A percentile compares a stretch with the other conserved stretches of the same genome.
Conservation (phyloP, 53 echinoderm and acorn worm genomes). For the Holothuria leucospilota region DNA sequence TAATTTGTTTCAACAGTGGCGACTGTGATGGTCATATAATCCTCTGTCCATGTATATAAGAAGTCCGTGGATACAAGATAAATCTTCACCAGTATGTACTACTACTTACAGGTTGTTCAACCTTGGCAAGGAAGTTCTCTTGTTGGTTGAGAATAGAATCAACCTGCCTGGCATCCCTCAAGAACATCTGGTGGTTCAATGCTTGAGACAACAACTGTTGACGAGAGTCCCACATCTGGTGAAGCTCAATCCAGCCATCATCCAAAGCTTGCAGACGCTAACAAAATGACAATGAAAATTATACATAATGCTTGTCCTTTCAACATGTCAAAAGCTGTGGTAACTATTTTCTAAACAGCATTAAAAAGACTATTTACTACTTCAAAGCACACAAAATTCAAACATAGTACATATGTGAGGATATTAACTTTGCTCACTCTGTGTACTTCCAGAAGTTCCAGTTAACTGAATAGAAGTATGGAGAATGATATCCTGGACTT, state of each 20-base stretch:
- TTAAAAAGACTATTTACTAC: too few relatives aligned
- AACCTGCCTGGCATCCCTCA: slow-evolving; percentile 93
- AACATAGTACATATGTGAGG: too few relatives aligned
- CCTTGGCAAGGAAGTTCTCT: slow-evolving; percentile 98
- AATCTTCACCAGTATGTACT: too few relatives aligned
- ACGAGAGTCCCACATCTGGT: slow-evolving; percentile 2
- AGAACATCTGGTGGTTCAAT: slow-evolving; percentile 99
- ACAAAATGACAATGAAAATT: background rate
- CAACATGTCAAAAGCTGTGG: background rate
- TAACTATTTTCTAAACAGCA: background rate
- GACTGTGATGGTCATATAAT: too few relatives aligned
- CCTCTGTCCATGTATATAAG: too few relatives aligned
- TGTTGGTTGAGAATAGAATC: slow-evolving; percentile 98
- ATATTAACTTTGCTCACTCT: too few relatives aligned
- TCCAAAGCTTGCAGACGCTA: slow-evolving; percentile 97
- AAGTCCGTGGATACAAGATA: too few relatives aligned
- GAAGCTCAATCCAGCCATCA: slow-evolving; percentile 95
- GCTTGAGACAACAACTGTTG: slow-evolving; percentile 94
- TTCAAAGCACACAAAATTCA: too few relatives aligned
- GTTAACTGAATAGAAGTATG: too few relatives aligned
- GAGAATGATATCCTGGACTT: too few relatives aligned
- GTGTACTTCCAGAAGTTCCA: too few relatives aligned
- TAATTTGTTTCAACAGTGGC: too few relatives aligned
- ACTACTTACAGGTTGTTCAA: slow-evolving; percentile 91
- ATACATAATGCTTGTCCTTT: background rate